These are phyloP conservation scores for Sesamia inferens DNA, from an alignment of 2,888 invertebrate genomes.

Conservation along the genomic window DNA sequence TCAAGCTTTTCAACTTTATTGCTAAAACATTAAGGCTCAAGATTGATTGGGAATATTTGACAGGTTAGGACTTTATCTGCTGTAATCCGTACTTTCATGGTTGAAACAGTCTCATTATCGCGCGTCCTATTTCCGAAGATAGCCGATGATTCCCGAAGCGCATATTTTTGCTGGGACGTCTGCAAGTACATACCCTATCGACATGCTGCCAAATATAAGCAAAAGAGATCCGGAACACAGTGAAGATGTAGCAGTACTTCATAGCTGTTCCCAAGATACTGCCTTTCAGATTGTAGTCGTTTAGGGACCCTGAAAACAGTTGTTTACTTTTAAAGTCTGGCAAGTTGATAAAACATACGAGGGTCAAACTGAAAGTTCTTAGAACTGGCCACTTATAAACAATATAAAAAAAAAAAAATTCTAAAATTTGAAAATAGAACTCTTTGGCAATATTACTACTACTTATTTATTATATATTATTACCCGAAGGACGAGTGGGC, in stretches of 20 bases:
- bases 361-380: too few relatives aligned
- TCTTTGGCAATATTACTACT: too few relatives aligned
- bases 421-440: too few relatives aligned
- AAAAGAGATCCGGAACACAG: constrained; percentile 75
- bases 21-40: too few relatives aligned
- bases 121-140: neutral
- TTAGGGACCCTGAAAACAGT: constrained; percentile 70
- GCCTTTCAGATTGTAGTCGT: constrained; percentile 75
- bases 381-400: too few relatives aligned
- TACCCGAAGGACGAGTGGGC: too few relatives aligned
- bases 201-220: constrained; percentile 75
- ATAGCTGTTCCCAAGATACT: constrained; percentile 78
- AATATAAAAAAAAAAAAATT: too few relatives aligned
- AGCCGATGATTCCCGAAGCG: neutral
- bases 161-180: neutral
- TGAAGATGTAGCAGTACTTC: constrained; percentile 78
- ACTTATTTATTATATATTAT: too few relatives aligned
- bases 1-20: too few relatives aligned
- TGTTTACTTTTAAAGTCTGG: neutral
- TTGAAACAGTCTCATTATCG: neutral
- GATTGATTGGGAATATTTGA: too few relatives aligned
- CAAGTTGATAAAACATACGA: neutral
- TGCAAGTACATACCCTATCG: constrained; percentile 64
- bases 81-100: too few relatives aligned
- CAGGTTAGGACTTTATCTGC: too few relatives aligned